These are phyloP conservation scores for Callyntrura sp. DNA, from an alignment of 2,888 invertebrate species.

Conservation along the genomic window DNA sequence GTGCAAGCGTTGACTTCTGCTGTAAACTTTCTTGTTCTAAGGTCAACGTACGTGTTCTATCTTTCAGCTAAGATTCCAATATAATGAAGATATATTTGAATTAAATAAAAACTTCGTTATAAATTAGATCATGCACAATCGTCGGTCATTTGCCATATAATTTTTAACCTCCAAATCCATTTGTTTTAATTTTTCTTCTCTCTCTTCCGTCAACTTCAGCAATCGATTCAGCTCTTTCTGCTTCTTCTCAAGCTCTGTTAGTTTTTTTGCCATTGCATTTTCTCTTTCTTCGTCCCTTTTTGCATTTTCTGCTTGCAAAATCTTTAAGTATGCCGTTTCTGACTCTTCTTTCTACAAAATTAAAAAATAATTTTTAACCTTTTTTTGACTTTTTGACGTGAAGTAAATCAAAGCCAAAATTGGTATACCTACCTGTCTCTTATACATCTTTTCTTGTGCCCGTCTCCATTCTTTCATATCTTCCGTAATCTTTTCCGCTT, in stretches of 20 bases:
- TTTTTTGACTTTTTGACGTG: background rate
- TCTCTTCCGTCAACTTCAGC: conserved; percentile 37
- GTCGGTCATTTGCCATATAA: no score
- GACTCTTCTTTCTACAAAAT: conserved; percentile 67
- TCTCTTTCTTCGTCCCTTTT: conserved; percentile 77
- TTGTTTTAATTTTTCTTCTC: conserved; percentile 59
- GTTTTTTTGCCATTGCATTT: conserved; percentile 57
- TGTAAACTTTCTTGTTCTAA: conserved; percentile 63
- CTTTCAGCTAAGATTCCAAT: no score
- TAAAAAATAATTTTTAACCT: background rate
- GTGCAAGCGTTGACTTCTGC: conserved; percentile 56
- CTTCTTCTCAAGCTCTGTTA: conserved; percentile 64
- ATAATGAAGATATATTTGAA: no score
- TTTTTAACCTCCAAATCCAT: conserved; percentile 78
- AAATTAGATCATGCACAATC: no score
- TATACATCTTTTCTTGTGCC: conserved; percentile 63
- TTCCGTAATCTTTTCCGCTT: conserved; percentile 20
- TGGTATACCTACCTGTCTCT: conserved; percentile 66
- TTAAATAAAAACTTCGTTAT: no score
- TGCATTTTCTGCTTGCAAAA: conserved; percentile 77
- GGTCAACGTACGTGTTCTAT: conserved; percentile 59
- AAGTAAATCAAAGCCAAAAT: conserved; percentile 14
- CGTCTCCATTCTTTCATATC: conserved; percentile 67
- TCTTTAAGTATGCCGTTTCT: conserved; percentile 78
- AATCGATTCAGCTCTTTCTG: conserved; percentile 66